Percentiles rank a stretch among this genome's conserved stretches.
These are phyloP conservation scores for Cheilosia pagana DNA, from an alignment of 2,888 invertebrate species.

Conservation along the genomic window DNA sequence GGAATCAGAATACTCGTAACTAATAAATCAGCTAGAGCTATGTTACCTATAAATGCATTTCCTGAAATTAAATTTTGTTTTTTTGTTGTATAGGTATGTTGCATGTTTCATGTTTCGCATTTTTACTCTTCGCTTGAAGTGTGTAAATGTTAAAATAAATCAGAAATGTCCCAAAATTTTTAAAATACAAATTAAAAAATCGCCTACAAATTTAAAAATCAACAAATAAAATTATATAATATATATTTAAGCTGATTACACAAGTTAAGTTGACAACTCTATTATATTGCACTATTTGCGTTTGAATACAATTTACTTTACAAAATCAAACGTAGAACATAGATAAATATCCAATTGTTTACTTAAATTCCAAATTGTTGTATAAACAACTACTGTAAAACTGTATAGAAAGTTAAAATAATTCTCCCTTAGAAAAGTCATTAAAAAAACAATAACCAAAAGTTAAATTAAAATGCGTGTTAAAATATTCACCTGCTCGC, in stretches of 20 bases:
- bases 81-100: constrained; percentile 13
- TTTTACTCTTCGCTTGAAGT: constrained; percentile 7
- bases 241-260: neutral
- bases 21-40: constrained; percentile 89
- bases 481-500: constrained; percentile 85
- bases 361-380: neutral
- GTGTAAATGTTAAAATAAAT: constrained; percentile 7
- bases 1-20: constrained; percentile 89
- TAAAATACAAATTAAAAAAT: neutral
- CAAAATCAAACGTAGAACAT: neutral
- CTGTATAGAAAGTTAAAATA: neutral
- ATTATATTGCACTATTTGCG: constrained; percentile 40
- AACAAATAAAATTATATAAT: neutral
- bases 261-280: neutral
- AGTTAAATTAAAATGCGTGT: neutral
- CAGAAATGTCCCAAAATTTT: neutral
- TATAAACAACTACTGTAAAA: constrained; percentile 37
- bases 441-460: constrained; percentile 15
- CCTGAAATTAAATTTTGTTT: constrained; percentile 83
- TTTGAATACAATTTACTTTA: constrained; percentile 15
- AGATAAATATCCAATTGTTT: neutral
- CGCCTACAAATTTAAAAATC: neutral
- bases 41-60: constrained; percentile 88
- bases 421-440: neutral
- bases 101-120: neutral